Evolutionary conservation across 2,113 vertebrate species (phyloP), one percentile per base, ranked within the genome.

Genomic region (Ceratotherium simum): DNA sequence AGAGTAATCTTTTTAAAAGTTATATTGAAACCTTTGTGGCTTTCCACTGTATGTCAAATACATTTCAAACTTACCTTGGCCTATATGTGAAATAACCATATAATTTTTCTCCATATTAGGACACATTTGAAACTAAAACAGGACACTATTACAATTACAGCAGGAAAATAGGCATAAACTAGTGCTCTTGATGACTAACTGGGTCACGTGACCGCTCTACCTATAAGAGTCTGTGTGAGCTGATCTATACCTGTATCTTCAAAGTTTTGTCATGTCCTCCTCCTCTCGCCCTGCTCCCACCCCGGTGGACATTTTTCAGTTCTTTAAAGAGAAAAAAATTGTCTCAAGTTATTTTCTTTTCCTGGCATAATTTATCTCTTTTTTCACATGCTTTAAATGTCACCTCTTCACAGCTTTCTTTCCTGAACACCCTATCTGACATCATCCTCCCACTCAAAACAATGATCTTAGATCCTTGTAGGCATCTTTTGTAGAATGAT

Each of bases 111-210:
- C 29, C 16, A 62, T 33, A 60, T n/a, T 54, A 80, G 17, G 11
- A 3, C 1, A 75, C 2, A 0, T 1, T 33, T 79, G 25, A 83
- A 14, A 67, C 3, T 75, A 20, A 56, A 12, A 78, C 8, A 7
- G 1, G 23, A 0, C 2, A 7, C 2, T 54, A n/a, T 60, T 72
- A 64, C 65, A 65, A 89, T 84, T 83, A 20, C 73, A 11, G 27
- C 70, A 86, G 20, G 31, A 58, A 95, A 90, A 27, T 48, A 90
- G 20, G 0, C 5, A 27, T 82, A 46, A 90, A 33, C 31, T 31
- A 17, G 8, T 46, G 36, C 65, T 67, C 11, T 54, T 79, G 2
- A 23, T 36, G 1, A 46, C 6, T 29, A 56, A 42, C 21, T 60
- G 39, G 6, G 31, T 70, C 17, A 69, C 25, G 39, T 5, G 25